Conservation (phyloP, 2,888 invertebrate species). For the Altica lythri region DNA sequence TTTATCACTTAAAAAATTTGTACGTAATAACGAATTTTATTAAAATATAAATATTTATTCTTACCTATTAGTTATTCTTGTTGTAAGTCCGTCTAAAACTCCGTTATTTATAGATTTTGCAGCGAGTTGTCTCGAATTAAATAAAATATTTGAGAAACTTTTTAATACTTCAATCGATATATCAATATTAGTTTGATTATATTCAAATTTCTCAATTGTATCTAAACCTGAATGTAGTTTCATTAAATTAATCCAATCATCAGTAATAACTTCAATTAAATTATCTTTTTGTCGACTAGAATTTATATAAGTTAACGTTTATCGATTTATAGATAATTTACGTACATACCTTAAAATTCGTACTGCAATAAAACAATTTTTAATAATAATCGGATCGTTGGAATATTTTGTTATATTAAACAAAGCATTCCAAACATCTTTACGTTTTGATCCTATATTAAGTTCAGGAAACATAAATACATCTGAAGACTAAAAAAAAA, state of each 20-base stretch:
- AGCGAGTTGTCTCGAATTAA: constrained; percentile 71
- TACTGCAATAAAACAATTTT: constrained; percentile 64
- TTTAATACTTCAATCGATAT: constrained; percentile 80
- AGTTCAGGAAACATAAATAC: constrained; percentile 61
- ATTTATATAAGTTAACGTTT: constrained; percentile 17
- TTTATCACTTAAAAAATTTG: constrained; percentile 57
- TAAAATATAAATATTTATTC: constrained; percentile 1
- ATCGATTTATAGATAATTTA: constrained; percentile 8
- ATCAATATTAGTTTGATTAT: constrained; percentile 59
- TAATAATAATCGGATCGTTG: constrained; percentile 57
- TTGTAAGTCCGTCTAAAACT: constrained; percentile 72
- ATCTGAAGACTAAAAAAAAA: constrained; percentile 59
- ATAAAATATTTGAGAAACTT: constrained; percentile 87
- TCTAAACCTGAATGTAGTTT: constrained; percentile 69
- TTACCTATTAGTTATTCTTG: constrained; percentile 67
- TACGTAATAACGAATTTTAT: not conserved
- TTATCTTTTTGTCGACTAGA: constrained; percentile 78
- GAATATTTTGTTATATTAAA: constrained; percentile 63
- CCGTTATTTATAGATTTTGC: constrained; percentile 65
- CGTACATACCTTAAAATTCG: constrained; percentile 67
- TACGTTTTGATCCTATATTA: constrained; percentile 58
- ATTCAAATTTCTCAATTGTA: constrained; percentile 54
- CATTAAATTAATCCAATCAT: constrained; percentile 70
- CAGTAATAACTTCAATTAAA: constrained; percentile 70
- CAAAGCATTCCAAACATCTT: constrained; percentile 65